Evolutionary conservation across 2,113 vertebrate genomes (phyloP), one percentile per base, ranked within the genome.

Genomic region (Perca flavescens): DNA sequence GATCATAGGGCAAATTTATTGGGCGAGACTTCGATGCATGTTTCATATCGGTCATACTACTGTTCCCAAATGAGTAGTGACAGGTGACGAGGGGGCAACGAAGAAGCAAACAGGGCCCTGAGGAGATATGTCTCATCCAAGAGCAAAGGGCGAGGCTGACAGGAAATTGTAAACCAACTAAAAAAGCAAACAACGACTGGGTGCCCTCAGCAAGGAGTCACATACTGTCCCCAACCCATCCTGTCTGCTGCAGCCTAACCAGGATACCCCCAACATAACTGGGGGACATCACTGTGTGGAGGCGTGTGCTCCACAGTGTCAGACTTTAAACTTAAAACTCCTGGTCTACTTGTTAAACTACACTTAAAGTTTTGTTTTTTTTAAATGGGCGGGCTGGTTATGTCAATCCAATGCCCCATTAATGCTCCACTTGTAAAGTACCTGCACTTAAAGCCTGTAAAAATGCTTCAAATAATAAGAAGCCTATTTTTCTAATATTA

Each of bases 141-240:
- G 74, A 80, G 88, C 84, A 77, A 84, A 88, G 89, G 82, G 70
- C 70, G 54, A n/a, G 21, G 66, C 86, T 88, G 74, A 91, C 84
- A 91, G 82, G 76, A 82, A 86, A 77, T 63, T 75, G 76, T 66
- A 74, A 52, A 83, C 65, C 73, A 68, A 78, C 73, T 62, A 82
- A 80, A 60, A 78, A 72, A 84, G 57, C n/a, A 88, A 80, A 84
- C 66, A 70, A 79, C 25, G 34, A 79, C 68, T 56, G 19, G 46
- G 11, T 22, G 80, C 88, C 75, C 50, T 47, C 52, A 83, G 82
- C 85, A 77, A 72, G 67, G 74, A 90, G 87, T 78, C 83, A 62
- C 82, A 61, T 17, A 60, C 69, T 86, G 81, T 84, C 78, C 82
- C 77, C 69, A 83, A 31, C 54, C 58, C 65, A 78, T 54, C 80